These are phyloP conservation scores for Sebastiscus albofasciatus DNA, from an alignment of 2,797 vertebrate species.

Conservation along the genomic window DNA sequence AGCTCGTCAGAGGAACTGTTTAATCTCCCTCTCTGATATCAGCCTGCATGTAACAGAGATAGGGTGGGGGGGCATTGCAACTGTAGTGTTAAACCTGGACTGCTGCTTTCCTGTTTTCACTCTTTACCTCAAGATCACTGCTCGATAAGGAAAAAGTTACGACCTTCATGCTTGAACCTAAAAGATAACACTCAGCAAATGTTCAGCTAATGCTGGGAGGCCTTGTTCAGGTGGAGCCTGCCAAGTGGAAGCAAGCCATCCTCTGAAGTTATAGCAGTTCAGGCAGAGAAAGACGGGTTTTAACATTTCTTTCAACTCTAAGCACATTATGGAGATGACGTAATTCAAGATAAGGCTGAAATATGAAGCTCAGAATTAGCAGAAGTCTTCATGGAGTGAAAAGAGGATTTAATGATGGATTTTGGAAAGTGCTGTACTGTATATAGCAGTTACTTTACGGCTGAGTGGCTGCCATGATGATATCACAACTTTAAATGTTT, in stretches of 20 bases:
- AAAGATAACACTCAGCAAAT: conserved; percentile 48
- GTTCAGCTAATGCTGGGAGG: conserved; percentile 36
- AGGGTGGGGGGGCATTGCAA: conserved; percentile 30
- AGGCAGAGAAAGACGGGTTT: conserved; percentile 43
- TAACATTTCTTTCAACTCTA: conserved; percentile 55
- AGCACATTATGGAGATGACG: conserved; percentile 59
- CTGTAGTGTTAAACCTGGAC: conserved; percentile 27
- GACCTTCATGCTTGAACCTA: conserved; percentile 36
- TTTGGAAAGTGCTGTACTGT: conserved; percentile 26
- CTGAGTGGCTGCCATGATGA: conserved; percentile 33
- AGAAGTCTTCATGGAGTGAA: conserved; percentile 40
- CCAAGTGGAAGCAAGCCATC: conserved; percentile 62
- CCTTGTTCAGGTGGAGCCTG: conserved; percentile 24
- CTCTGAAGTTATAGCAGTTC: conserved; percentile 40
- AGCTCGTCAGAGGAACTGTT: conserved; percentile 69
- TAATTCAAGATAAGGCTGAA: conserved; percentile 63
- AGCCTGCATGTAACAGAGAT: conserved; percentile 27
- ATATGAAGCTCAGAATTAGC: conserved; percentile 55
- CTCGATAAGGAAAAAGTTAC: conserved; percentile 29
- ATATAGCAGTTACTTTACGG: conserved; percentile 18
- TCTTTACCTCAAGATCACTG: conserved; percentile 29
- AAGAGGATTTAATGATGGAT: conserved; percentile 55
- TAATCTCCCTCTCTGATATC: conserved; percentile 51
- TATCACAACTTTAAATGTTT: conserved; percentile 31
- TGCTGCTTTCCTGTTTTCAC: conserved; percentile 65